These are phyloP conservation scores for Pterostichus madidus DNA, from an alignment of 2,888 invertebrate genomes.

Conservation along the genomic window DNA sequence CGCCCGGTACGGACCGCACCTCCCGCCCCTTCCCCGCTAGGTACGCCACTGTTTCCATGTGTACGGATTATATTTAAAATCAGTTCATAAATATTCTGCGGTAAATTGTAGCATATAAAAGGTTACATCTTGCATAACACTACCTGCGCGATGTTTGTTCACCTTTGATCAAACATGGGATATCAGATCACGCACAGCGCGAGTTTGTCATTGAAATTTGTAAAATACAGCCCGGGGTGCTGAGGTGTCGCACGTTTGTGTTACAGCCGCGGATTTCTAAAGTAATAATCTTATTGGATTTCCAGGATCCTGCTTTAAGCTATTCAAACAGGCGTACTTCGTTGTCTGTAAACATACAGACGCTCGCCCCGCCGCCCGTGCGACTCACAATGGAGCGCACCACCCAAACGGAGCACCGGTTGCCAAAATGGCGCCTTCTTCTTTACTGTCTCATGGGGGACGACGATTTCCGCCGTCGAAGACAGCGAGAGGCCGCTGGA, in stretches of 20 bases:
- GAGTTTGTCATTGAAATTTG: constrained; percentile 2
- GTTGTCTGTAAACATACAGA: constrained; percentile 68
- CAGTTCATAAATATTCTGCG: constrained; percentile 25
- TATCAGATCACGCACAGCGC: constrained; percentile 20
- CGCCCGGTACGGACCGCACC: too few relatives aligned
- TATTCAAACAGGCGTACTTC: constrained; percentile 74
- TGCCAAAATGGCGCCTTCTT: constrained; percentile 89
- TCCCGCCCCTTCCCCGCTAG: too few relatives aligned
- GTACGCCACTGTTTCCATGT: constrained; percentile 9
- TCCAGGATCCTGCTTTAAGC: constrained; percentile 77
- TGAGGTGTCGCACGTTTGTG: constrained; percentile 24
- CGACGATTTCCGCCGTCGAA: constrained; percentile 85
- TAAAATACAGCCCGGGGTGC: constrained; percentile 11
- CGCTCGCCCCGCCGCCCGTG: constrained; percentile 73
- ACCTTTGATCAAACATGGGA: constrained; percentile 11
- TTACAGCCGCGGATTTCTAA: constrained; percentile 26
- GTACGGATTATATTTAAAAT: neutral
- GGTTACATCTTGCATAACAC: neutral
- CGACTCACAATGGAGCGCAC: constrained; percentile 88
- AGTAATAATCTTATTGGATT: constrained; percentile 56
- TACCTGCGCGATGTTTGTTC: constrained; percentile 29
- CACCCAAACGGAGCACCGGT: constrained; percentile 88
- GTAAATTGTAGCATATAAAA: constrained; percentile 18
- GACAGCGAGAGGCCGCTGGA: constrained; percentile 85
- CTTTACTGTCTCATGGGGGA: constrained; percentile 90